These are phyloP conservation scores for Oreortyx pictus DNA, from an alignment of 2,797 vertebrate species.

Conservation along the genomic window DNA sequence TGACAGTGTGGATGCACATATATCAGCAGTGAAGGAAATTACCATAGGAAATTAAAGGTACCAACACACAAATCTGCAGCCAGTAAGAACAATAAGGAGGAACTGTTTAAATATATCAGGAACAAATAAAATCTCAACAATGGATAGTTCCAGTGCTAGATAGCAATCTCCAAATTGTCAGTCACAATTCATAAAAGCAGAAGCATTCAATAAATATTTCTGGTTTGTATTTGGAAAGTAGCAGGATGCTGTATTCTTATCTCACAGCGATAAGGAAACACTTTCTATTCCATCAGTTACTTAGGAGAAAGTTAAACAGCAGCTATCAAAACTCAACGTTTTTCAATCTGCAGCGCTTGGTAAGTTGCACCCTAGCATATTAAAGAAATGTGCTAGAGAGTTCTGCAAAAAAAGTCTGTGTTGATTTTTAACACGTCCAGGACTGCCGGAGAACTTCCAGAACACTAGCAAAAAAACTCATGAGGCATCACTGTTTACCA, in stretches of 20 bases:
- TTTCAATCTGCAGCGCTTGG: constrained; percentile 38
- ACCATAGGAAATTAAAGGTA: constrained; percentile 64
- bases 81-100: constrained; percentile 66
- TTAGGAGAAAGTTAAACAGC: constrained; percentile 58
- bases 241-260: constrained; percentile 56
- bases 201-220: constrained; percentile 63
- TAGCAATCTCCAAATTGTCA: constrained; percentile 56
- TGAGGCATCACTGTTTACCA: background rate
- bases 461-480: background rate
- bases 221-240: constrained; percentile 49
- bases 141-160: constrained; percentile 53
- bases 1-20: background rate
- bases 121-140: constrained; percentile 63
- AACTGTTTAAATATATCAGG: constrained; percentile 51
- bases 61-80: constrained; percentile 45
- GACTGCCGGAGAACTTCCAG: background rate
- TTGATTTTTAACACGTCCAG: background rate
- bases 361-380: constrained; percentile 50
- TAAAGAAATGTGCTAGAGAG: constrained; percentile 27
- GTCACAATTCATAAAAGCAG: constrained; percentile 56
- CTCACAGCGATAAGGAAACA: constrained; percentile 58
- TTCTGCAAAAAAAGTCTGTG: background rate
- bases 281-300: constrained; percentile 62
- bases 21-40: constrained; percentile 48
- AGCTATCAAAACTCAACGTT: constrained; percentile 45